phyloP scores from a whole-genome alignment of 2,113 vertebrate species.

The Malurus cyaneus region DNA sequence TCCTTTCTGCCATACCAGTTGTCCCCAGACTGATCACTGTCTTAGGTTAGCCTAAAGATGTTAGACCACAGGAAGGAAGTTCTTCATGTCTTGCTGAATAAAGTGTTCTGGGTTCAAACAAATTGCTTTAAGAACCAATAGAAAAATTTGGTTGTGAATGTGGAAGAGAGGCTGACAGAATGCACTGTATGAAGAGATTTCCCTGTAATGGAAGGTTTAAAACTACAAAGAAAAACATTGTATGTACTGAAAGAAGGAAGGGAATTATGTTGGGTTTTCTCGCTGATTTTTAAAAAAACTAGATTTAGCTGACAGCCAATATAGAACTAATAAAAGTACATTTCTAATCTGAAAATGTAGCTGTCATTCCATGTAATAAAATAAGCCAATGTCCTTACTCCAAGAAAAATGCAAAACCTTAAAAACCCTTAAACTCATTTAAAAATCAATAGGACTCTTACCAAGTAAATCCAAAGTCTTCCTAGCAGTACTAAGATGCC shows the following conservation, averaged over 20 bases:
- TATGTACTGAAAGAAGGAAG: neutral
- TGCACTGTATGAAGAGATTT: neutral
- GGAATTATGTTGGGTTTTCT: neutral
- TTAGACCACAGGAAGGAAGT: neutral
- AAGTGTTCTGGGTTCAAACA: neutral
- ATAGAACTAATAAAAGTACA: neutral
- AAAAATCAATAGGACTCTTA: neutral
- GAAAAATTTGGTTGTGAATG: neutral
- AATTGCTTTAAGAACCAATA: neutral
- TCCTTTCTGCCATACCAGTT: neutral
- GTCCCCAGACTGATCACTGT: neutral
- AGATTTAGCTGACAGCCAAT: neutral
- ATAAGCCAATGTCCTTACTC: neutral
- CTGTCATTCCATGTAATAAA: neutral
- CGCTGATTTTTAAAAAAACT: neutral
- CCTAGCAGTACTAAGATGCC: neutral
- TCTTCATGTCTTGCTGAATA: neutral
- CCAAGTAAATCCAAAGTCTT: neutral
- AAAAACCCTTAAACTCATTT: neutral
- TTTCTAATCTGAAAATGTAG: neutral
- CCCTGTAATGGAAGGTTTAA: neutral
- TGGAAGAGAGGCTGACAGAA: neutral
- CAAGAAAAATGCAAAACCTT: neutral
- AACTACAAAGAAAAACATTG: neutral
- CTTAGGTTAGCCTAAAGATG: neutral